Evolutionary conservation across 2,113 vertebrate genomes (phyloP).

Genomic region (Gavia stellata): DNA sequence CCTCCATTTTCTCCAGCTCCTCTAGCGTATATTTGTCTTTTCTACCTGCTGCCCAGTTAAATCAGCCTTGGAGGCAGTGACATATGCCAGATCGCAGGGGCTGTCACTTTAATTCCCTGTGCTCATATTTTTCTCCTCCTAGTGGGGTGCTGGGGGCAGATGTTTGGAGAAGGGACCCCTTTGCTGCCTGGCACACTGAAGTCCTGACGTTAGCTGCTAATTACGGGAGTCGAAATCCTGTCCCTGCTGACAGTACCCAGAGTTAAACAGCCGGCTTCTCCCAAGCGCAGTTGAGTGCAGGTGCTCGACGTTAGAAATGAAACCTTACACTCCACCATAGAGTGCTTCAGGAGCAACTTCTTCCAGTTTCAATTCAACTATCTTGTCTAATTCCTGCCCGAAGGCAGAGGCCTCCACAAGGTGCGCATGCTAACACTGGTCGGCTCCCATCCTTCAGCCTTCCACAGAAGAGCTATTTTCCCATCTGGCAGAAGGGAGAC

Average conservation of each 20-base stretch:
- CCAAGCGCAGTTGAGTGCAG: not conserved
- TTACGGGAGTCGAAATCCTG: not conserved
- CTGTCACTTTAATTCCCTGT: conserved; percentile 54
- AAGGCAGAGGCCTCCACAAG: not conserved
- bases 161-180: conserved; percentile 46
- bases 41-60: conserved; percentile 55
- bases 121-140: conserved; percentile 42
- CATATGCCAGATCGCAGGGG: conserved; percentile 48
- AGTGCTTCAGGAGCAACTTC: not conserved
- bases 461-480: not conserved
- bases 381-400: not conserved
- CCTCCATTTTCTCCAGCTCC: conserved; percentile 36
- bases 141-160: conserved; percentile 35
- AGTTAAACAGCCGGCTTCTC: not conserved
- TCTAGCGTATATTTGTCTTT: conserved; percentile 48
- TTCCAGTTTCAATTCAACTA: not conserved
- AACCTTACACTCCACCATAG: not conserved
- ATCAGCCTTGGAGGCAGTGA: conserved; percentile 48
- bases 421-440: rapidly evolving
- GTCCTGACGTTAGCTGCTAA: not conserved
- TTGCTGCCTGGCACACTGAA: conserved; percentile 27
- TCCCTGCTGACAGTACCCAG: not conserved
- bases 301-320: not conserved
- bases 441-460: not conserved
- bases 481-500: not conserved